phyloP scores from a whole-genome alignment of 2,113 vertebrate species.

The Phyllopteryx taeniolatus region DNA sequence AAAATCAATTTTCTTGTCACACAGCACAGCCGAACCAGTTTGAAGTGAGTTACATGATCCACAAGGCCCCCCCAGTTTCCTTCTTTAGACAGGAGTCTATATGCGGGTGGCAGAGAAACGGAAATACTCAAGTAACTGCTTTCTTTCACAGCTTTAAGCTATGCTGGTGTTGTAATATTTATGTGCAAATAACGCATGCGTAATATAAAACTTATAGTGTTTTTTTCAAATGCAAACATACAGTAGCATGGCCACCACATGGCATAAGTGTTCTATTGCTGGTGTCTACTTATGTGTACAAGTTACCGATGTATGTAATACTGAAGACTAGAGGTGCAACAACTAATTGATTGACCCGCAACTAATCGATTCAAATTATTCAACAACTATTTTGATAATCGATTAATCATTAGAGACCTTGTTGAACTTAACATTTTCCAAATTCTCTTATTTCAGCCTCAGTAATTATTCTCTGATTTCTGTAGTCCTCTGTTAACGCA shows the following conservation, averaged over 20 bases:
- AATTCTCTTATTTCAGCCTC: too few relatives aligned
- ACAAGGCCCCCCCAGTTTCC: conserved; percentile 44
- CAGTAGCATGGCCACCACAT: not conserved
- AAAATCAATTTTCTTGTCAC: conserved; percentile 58
- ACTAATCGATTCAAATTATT: too few relatives aligned
- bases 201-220: conserved; percentile 8
- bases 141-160: conserved; percentile 24
- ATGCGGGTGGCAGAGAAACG: conserved; percentile 25
- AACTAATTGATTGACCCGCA: too few relatives aligned
- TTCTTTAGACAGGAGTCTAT: conserved; percentile 51
- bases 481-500: too few relatives aligned
- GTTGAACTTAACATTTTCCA: too few relatives aligned
- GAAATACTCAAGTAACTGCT: conserved; percentile 44
- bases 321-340: too few relatives aligned
- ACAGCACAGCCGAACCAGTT: conserved; percentile 44
- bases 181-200: not conserved
- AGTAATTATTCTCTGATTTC: too few relatives aligned
- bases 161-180: conserved; percentile 17
- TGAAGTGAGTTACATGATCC: conserved; percentile 62
- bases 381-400: too few relatives aligned
- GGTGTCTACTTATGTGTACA: not conserved
- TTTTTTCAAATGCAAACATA: not conserved
- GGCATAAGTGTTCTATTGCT: not conserved
- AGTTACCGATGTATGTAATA: not conserved
- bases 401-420: too few relatives aligned